A percentile compares a stretch with the other conserved stretches of the same genome.
phyloP scores from a whole-genome alignment of 2,888 invertebrate genomes.

The Plebejus melissa region DNA sequence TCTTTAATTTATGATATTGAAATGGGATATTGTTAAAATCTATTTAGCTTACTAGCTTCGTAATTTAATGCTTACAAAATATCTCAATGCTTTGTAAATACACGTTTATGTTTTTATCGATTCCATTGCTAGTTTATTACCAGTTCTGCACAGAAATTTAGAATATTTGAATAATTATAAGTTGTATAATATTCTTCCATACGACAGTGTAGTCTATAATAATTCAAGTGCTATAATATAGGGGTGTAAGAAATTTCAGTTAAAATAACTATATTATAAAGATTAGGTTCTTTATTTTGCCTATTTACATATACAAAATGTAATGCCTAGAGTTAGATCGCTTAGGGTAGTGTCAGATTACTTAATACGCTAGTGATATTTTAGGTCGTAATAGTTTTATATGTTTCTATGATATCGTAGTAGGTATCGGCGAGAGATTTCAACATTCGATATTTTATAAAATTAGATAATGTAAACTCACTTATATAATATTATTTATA shows the following conservation, averaged over 20 bases:
- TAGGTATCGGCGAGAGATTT: conserved; percentile 66
- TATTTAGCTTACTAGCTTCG: neutral
- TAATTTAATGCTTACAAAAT: neutral
- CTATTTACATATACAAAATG: conserved; percentile 13
- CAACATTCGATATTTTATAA: conserved; percentile 53
- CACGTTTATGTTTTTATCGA: neutral
- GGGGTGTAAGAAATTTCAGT: conserved; percentile 20
- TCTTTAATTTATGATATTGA: neutral
- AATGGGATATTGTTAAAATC: neutral
- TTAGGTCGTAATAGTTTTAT: conserved; percentile 53
- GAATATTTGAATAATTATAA: neutral
- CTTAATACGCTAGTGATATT: conserved; percentile 48
- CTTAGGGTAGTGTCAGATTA: conserved; percentile 17
- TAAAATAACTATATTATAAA: conserved; percentile 17
- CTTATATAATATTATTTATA: conserved; percentile 61
- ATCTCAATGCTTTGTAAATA: neutral
- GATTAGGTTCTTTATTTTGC: conserved; percentile 27
- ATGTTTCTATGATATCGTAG: conserved; percentile 66
- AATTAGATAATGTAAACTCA: conserved; percentile 55
- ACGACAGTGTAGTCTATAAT: neutral
- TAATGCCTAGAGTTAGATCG: conserved; percentile 18
- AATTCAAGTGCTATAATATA: neutral
- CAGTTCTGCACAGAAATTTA: neutral
- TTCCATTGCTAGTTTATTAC: neutral
- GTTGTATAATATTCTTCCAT: conserved; percentile 1